phyloP scores from a whole-genome alignment of 2,888 invertebrate genomes.

The Thecophora atra region DNA sequence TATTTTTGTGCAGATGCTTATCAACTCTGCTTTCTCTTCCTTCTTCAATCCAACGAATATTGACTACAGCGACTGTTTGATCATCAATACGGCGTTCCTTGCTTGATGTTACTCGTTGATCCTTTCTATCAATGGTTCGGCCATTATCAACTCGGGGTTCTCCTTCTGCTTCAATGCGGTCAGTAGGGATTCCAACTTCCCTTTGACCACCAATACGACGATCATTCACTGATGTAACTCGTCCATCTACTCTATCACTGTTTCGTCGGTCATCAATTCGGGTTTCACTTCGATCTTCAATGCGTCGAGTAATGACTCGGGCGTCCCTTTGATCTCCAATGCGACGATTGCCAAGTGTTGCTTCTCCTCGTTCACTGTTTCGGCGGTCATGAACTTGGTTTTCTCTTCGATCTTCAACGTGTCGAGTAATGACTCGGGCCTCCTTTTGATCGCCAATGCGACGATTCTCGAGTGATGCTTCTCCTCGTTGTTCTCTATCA shows the following conservation, averaged over 20 bases:
- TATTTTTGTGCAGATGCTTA: too few relatives aligned
- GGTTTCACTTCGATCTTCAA: conserved; percentile 7
- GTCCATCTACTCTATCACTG: not conserved
- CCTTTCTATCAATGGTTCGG: too few relatives aligned
- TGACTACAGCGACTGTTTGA: too few relatives aligned
- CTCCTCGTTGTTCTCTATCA: not conserved
- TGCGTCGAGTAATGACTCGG: not conserved
- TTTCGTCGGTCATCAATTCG: not conserved
- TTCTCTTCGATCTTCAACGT: conserved; percentile 6
- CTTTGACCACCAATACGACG: conserved; percentile 5
- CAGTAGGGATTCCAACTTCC: not conserved
- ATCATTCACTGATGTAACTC: not conserved
- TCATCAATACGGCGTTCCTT: too few relatives aligned
- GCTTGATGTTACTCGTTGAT: too few relatives aligned
- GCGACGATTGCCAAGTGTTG: not conserved
- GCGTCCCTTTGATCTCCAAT: not conserved
- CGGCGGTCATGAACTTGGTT: not conserved
- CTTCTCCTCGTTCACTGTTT: not conserved
- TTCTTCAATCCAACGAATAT: too few relatives aligned
- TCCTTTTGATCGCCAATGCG: conserved; percentile 1
- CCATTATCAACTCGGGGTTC: too few relatives aligned
- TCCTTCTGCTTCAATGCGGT: too few relatives aligned
- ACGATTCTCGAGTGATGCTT: not conserved
- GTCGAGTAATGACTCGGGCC: not conserved
- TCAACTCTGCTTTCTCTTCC: too few relatives aligned